Evolutionary conservation across 1,140 invertebrate species (phyloP).

Genomic region (Nephila pilipes): DNA sequence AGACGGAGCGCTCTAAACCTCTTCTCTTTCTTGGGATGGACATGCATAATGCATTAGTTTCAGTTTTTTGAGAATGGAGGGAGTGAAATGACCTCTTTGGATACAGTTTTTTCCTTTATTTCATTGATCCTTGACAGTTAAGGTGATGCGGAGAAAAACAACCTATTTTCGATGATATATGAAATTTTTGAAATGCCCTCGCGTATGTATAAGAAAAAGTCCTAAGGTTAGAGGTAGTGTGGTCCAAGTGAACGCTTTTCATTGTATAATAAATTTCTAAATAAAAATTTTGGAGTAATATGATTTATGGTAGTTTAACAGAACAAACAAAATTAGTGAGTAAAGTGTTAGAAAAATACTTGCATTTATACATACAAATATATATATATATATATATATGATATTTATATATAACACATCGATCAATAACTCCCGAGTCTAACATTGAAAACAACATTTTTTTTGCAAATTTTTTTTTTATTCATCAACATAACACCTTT

Average conservation of each 20-base stretch:
- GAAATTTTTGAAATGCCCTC: not conserved
- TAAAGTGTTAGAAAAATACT: too few relatives aligned
- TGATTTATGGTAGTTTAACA: too few relatives aligned
- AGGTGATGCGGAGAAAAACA: not conserved
- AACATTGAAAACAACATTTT: too few relatives aligned
- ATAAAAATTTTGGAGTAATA: too few relatives aligned
- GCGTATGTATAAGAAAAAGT: not conserved
- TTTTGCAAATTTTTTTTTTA: too few relatives aligned
- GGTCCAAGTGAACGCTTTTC: not conserved
- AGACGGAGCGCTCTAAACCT: slow-evolving; percentile 23
- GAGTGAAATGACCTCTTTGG: slow-evolving; percentile 17
- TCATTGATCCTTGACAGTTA: slow-evolving; percentile 44
- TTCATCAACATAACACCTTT: too few relatives aligned
- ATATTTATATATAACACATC: too few relatives aligned
- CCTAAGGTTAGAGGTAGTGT: not conserved
- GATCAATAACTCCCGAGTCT: too few relatives aligned
- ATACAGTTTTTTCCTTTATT: slow-evolving; percentile 12
- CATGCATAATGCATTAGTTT: slow-evolving; percentile 49
- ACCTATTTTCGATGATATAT: slow-evolving; percentile 22
- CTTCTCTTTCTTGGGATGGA: not conserved
- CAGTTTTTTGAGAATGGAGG: slow-evolving; percentile 10
- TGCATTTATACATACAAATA: too few relatives aligned
- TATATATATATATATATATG: too few relatives aligned
- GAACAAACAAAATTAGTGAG: too few relatives aligned
- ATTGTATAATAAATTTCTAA: not conserved